Evolutionary conservation across 2,113 vertebrate genomes (phyloP), one percentile per base, ranked within the genome.

Genomic region (Dendrocopos noguchii): DNA sequence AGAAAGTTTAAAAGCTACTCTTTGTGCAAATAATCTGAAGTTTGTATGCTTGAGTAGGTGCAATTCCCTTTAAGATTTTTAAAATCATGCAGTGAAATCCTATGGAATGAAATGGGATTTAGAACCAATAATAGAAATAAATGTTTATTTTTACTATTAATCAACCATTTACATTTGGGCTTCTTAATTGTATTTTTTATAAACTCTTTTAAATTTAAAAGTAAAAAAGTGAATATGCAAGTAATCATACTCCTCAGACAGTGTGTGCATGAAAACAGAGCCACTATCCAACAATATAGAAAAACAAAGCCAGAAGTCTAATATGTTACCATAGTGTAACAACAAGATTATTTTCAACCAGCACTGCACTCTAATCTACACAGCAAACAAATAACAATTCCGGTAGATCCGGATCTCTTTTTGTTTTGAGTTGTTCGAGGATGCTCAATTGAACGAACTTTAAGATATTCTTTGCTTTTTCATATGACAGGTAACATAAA

Each of bases 401-500:
- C 4, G 4, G 72, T 52, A 25, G 25, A 74, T 60, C 36, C 80
- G 9, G 24, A 27, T 65, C 28, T 83, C 90, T 39, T 39, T 39
- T 83, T 90, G 76, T 80, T 84, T 20, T 1, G 19, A 64, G n/a
- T 47, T 85, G 12, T 84, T 86, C 86, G 73, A 84, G 68, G n/a
- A 65, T 56, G 21, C n/a, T 92, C 67, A 47, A 77, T 66, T 74
- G 80, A 90, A 83, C 86, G 50, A 75, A 8, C 25, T 89, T 94
- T 59, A 71, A 80, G 65, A 36, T 83, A 72, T 25, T 84, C 50
- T 90, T 71, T 79, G 44, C 66, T 21, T 88, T 88, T 90, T 65
- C 80, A 68, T 95, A 87, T 65, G 91, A 95, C 85, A 90, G 83
- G 82, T 52, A 95, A 84, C 83, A 88, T 94, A 88, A 96, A 94